Percentiles rank a stretch among this genome's conserved stretches.
phyloP scores from a whole-genome alignment of 2,888 invertebrate species.

The Phanerotoma sp. region DNA sequence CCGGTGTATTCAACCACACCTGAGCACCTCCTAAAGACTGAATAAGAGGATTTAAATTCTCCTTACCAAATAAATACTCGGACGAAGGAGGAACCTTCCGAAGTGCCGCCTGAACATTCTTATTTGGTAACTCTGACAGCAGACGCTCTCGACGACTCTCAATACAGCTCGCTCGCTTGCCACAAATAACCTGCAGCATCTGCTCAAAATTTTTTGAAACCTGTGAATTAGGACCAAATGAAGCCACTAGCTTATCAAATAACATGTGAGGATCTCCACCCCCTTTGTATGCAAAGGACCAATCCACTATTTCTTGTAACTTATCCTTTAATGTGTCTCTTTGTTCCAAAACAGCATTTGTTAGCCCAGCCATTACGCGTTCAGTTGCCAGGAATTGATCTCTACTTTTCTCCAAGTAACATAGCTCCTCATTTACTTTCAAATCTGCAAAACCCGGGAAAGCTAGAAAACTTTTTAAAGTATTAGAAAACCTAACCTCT shows the following conservation, averaged over 20 bases:
- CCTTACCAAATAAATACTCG: constrained; percentile 26
- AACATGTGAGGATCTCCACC: constrained; percentile 16
- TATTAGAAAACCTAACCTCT: constrained; percentile 25
- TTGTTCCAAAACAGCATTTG: constrained; percentile 20
- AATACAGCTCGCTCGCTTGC: constrained; percentile 30
- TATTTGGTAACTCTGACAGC: constrained; percentile 24
- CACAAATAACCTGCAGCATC: constrained; percentile 31
- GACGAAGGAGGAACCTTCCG: constrained; percentile 23
- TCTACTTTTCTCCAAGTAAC: constrained; percentile 20
- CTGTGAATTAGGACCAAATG: constrained; percentile 22
- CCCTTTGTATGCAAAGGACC: constrained; percentile 17
- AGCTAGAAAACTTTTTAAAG: constrained; percentile 21
- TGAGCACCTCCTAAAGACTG: constrained; percentile 30
- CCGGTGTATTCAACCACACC: constrained; percentile 27
- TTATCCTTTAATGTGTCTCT: constrained; percentile 15
- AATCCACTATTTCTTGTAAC: constrained; percentile 21
- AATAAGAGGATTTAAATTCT: constrained; percentile 19
- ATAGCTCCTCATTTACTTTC: constrained; percentile 36
- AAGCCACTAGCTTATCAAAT: constrained; percentile 8
- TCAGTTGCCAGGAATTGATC: constrained; percentile 19
- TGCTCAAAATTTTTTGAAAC: constrained; percentile 26
- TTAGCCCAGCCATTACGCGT: constrained; percentile 18
- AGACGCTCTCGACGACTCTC: constrained; percentile 24
- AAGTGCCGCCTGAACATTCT: constrained; percentile 27
- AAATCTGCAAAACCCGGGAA: constrained; percentile 26